These are phyloP conservation scores for Fukomys damarensis DNA, from an alignment of 2,113 vertebrate genomes.

Conservation along the genomic window DNA sequence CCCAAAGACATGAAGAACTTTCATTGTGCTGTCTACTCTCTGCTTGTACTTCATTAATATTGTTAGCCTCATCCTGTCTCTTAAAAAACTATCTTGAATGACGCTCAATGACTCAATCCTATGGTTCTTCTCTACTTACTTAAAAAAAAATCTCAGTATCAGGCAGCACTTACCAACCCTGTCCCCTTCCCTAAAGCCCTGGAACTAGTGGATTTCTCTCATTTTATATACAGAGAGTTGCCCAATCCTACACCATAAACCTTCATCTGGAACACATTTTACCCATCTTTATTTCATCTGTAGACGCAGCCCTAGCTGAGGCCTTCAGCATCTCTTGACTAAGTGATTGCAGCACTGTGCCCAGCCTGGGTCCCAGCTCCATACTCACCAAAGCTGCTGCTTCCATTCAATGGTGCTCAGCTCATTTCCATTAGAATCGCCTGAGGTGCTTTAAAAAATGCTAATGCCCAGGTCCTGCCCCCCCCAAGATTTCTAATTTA, in stretches of 20 bases:
- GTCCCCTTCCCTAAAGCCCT: not conserved
- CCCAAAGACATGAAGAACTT: not conserved
- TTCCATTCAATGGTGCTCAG: not conserved
- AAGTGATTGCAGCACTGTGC: not conserved
- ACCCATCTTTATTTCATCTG: not conserved
- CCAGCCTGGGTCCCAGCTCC: not conserved
- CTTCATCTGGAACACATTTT: not conserved
- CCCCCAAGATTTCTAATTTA: slow-evolving; percentile 13
- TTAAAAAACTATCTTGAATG: not conserved
- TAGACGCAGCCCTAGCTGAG: not conserved
- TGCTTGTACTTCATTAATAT: not conserved
- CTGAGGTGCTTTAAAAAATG: not conserved
- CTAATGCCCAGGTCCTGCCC: not conserved
- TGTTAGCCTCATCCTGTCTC: not conserved
- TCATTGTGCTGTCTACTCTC: not conserved
- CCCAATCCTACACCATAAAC: not conserved
- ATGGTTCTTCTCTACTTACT: not conserved
- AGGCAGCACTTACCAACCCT: not conserved
- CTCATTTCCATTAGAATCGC: slow-evolving; percentile 45
- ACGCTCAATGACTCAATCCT: not conserved
- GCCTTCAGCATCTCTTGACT: not conserved
- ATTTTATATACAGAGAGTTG: not conserved
- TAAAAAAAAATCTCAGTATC: not conserved
- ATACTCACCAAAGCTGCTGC: not conserved
- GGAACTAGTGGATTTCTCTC: not conserved